phyloP scores from a whole-genome alignment of 2,797 vertebrate species.

The Peromyscus nudipes region DNA sequence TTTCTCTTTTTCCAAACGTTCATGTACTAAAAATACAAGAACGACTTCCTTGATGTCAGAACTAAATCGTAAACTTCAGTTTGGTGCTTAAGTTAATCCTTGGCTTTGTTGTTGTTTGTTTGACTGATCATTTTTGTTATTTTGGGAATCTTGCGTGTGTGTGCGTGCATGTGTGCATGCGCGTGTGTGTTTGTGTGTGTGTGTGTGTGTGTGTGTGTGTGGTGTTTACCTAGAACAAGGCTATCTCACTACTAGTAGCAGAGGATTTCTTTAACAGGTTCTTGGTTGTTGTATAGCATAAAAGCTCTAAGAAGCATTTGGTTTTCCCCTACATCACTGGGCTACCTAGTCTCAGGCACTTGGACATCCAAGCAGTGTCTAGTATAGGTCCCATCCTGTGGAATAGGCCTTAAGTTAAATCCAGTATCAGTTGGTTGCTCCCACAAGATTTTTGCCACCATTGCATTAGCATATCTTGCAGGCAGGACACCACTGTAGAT shows the following conservation, averaged over 20 bases:
- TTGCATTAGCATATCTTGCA: not conserved
- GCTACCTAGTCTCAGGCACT: not conserved
- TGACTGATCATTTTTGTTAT: not conserved
- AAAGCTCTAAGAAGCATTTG: slow-evolving; percentile 49
- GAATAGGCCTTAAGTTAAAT: not conserved
- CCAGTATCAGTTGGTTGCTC: not conserved
- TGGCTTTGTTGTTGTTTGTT: not conserved
- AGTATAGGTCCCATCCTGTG: not conserved
- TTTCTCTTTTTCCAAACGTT: slow-evolving; percentile 30
- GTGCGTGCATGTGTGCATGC: not conserved
- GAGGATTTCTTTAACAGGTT: slow-evolving; percentile 40
- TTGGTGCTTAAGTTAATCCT: not conserved
- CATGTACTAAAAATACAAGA: not conserved
- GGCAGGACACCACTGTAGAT: not conserved
- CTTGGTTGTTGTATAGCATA: slow-evolving; percentile 36
- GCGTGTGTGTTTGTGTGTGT: not conserved
- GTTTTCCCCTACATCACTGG: not conserved
- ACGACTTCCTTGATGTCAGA: slow-evolving; percentile 64
- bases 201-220: not conserved
- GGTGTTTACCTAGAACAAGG: not conserved
- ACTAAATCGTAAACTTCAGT: slow-evolving; percentile 48
- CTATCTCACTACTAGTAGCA: slow-evolving; percentile 55
- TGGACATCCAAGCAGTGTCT: not conserved
- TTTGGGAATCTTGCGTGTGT: not conserved
- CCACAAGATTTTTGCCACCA: not conserved